Conservation (phyloP, 1,140 invertebrate species). For the Caerostris extrusa region DNA sequence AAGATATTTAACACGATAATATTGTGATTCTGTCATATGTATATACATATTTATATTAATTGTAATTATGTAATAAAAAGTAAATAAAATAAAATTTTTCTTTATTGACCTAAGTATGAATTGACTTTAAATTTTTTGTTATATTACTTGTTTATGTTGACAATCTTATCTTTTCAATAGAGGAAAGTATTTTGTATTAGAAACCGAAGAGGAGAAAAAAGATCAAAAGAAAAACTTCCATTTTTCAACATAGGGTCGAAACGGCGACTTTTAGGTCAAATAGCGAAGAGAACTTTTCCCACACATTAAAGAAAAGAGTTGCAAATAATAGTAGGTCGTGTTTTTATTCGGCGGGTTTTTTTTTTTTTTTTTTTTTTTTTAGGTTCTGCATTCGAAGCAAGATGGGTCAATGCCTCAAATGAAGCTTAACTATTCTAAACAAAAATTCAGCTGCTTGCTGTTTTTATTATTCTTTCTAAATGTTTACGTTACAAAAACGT, state of each 20-base stretch:
- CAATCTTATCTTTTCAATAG: background rate
- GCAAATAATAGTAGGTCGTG: background rate
- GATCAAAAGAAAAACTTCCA: background rate
- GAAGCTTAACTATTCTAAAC: background rate
- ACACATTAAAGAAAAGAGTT: constrained; percentile 33
- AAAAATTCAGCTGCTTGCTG: background rate
- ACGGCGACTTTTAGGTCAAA: constrained; percentile 47
- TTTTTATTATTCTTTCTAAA: background rate
- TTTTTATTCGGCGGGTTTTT: background rate
- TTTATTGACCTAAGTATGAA: too few relatives aligned
- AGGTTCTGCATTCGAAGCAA: background rate
- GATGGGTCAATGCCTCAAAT: constrained; percentile 40
- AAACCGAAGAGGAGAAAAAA: background rate
- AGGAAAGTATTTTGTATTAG: constrained; percentile 30
- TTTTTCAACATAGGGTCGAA: background rate
- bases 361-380: background rate
- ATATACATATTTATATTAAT: too few relatives aligned
- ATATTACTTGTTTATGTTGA: too few relatives aligned
- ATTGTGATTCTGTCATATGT: too few relatives aligned
- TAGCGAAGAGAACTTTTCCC: constrained; percentile 42
- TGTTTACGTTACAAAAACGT: background rate
- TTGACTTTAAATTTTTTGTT: too few relatives aligned
- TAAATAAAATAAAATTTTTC: too few relatives aligned
- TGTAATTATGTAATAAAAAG: too few relatives aligned
- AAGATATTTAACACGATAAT: too few relatives aligned